phyloP scores from a whole-genome alignment of 2,888 invertebrate species.

The Philonicus albiceps region DNA sequence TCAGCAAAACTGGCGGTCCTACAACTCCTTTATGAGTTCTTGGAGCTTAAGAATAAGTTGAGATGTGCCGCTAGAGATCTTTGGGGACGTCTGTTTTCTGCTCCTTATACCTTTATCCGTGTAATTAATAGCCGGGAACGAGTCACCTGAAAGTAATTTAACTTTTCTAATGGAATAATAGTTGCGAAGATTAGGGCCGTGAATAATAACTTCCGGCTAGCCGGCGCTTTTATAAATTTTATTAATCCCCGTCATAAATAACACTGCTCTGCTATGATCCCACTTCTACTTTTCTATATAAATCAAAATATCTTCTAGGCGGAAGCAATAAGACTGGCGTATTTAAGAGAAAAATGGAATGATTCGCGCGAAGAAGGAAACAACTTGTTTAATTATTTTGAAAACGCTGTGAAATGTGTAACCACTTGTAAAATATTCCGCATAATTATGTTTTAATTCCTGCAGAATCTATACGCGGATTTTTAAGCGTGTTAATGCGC shows the following conservation, averaged over 20 bases:
- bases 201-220: neutral
- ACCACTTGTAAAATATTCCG: neutral
- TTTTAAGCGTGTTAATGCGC: neutral
- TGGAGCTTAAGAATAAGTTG: neutral
- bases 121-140: conserved; percentile 28
- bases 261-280: neutral
- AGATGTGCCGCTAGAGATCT: neutral
- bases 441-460: neutral
- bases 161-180: conserved; percentile 37
- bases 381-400: neutral
- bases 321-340: neutral
- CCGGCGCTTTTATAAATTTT: conserved; percentile 5
- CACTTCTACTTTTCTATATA: neutral
- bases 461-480: neutral
- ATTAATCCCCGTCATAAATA: conserved; percentile 10
- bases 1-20: neutral
- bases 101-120: neutral
- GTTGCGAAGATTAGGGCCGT: neutral
- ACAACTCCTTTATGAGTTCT: neutral
- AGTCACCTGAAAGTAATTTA: conserved; percentile 40
- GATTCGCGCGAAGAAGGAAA: neutral
- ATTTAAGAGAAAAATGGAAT: neutral
- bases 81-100: neutral
- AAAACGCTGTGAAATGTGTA: neutral
- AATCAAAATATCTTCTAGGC: neutral